These are phyloP conservation scores for Diuraphis noxia DNA, from an alignment of 1,140 invertebrate species.

Conservation along the genomic window DNA sequence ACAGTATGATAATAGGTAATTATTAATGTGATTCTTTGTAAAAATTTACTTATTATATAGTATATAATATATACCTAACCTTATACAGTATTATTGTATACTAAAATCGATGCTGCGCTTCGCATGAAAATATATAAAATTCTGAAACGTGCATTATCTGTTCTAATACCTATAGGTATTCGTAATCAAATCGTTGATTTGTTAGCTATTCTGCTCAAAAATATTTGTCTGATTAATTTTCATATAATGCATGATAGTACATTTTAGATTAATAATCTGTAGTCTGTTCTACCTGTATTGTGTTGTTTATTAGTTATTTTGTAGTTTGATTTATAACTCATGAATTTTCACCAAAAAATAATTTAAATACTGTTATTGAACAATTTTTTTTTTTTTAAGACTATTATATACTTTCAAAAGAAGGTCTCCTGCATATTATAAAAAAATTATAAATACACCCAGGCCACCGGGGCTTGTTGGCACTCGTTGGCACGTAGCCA, in stretches of 20 bases:
- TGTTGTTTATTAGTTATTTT: background rate
- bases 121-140: background rate
- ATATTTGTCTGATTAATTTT: background rate
- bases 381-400: background rate
- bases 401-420: background rate
- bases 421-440: background rate
- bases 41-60: background rate
- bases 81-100: background rate
- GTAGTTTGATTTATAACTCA: too few relatives aligned
- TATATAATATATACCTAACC: too few relatives aligned
- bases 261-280: background rate
- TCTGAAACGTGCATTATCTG: background rate
- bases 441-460: too few relatives aligned
- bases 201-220: background rate
- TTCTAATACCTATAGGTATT: too few relatives aligned
- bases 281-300: background rate
- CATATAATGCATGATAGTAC: background rate
- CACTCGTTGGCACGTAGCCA: too few relatives aligned
- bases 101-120: background rate
- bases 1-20: background rate
- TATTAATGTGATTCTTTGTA: background rate
- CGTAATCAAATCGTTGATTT: background rate
- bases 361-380: background rate
- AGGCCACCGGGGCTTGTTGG: too few relatives aligned
- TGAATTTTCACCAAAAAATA: background rate